Evolutionary conservation across 2,888 invertebrate genomes (phyloP).

Genomic region (Serrognathus titanus): DNA sequence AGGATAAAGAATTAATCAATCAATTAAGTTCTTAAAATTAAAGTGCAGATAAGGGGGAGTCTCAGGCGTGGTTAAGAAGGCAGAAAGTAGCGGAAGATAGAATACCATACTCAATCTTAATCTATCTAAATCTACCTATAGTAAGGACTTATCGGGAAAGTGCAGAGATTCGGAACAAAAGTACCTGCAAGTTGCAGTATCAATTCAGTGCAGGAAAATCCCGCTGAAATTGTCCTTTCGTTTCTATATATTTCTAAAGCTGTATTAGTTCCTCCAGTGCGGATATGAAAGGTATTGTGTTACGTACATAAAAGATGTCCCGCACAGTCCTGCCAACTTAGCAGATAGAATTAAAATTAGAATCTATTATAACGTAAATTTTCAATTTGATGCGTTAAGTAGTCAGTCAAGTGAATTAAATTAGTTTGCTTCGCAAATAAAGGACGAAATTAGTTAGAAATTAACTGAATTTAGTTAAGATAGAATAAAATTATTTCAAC

Average conservation of each 20-base stretch:
- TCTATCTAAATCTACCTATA: slow-evolving; percentile 47
- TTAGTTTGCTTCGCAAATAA: neutral
- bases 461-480: neutral
- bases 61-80: slow-evolving; percentile 16
- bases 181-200: slow-evolving; percentile 25
- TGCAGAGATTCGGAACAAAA: slow-evolving; percentile 34
- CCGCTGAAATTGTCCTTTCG: slow-evolving; percentile 21
- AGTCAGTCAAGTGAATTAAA: neutral
- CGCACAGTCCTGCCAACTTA: neutral
- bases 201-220: slow-evolving; percentile 25
- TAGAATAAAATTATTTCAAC: neutral
- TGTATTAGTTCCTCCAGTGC: slow-evolving; percentile 12
- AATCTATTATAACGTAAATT: neutral
- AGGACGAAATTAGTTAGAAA: neutral
- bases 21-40: slow-evolving; percentile 22
- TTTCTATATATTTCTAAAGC: slow-evolving; percentile 17
- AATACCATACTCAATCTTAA: slow-evolving; percentile 40
- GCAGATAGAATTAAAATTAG: neutral
- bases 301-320: slow-evolving; percentile 3
- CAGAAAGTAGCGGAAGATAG: slow-evolving; percentile 18
- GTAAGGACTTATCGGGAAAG: slow-evolving; percentile 41
- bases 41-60: slow-evolving; percentile 19
- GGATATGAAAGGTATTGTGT: slow-evolving; percentile 12
- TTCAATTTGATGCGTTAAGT: neutral
- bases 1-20: slow-evolving; percentile 15